These are phyloP conservation scores for Zaprionus capensis DNA, from an alignment of 1,140 invertebrate species.

Conservation along the genomic window DNA sequence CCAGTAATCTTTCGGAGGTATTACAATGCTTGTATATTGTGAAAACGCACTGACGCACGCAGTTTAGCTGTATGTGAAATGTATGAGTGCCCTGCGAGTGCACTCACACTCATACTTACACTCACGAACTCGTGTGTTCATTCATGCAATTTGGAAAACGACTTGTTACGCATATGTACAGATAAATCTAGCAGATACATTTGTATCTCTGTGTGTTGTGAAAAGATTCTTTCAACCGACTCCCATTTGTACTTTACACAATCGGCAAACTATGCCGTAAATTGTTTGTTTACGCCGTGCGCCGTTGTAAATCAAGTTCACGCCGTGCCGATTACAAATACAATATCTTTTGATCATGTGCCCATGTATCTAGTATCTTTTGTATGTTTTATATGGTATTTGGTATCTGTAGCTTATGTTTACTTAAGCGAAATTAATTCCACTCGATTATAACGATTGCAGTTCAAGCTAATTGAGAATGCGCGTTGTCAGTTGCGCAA, in stretches of 20 bases:
- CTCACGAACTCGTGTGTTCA: constrained; percentile 8
- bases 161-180: background rate
- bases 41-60: constrained; percentile 37
- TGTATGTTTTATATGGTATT: background rate
- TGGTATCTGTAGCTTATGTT: background rate
- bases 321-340: constrained; percentile 7
- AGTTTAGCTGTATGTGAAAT: constrained; percentile 38
- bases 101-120: constrained; percentile 22
- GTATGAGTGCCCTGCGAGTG: constrained; percentile 21
- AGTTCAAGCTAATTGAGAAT: constrained; percentile 29
- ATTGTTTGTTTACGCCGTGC: constrained; percentile 36
- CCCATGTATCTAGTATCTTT: constrained; percentile 7
- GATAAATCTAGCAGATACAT: background rate
- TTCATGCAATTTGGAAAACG: constrained; percentile 19
- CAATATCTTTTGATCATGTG: constrained; percentile 5
- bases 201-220: background rate
- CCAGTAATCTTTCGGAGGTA: constrained; percentile 17
- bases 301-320: constrained; percentile 22
- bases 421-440: constrained; percentile 8
- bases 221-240: constrained; percentile 9
- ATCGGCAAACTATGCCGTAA: constrained; percentile 7
- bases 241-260: constrained; percentile 15
- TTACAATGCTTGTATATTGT: constrained; percentile 37
- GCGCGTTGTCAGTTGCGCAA: constrained; percentile 37
- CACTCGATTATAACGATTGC: constrained; percentile 20